Evolutionary conservation across 1,140 invertebrate genomes (phyloP).

Genomic region (Ceratina australensis): DNA sequence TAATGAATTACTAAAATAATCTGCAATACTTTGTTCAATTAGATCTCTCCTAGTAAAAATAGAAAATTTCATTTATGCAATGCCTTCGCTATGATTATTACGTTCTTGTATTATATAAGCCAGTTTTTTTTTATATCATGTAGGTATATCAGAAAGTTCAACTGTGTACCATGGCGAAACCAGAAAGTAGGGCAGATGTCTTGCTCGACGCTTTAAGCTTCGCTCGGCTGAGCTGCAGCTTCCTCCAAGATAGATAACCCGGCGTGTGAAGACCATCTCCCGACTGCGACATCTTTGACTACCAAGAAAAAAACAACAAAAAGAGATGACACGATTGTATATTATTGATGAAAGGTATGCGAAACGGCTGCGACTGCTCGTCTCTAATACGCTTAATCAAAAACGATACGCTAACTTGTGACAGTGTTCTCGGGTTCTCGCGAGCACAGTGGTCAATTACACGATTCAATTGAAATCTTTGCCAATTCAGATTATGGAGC

Average conservation of each 20-base stretch:
- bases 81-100: too few relatives aligned
- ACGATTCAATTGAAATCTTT: slow-evolving; percentile 22
- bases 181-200: slow-evolving; percentile 96
- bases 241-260: slow-evolving; percentile 92
- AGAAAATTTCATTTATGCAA: too few relatives aligned
- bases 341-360: slow-evolving; percentile 15
- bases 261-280: slow-evolving; percentile 90
- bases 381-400: not conserved
- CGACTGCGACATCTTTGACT: slow-evolving; percentile 84
- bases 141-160: slow-evolving; percentile 57
- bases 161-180: slow-evolving; percentile 94
- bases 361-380: not conserved
- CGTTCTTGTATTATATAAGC: too few relatives aligned
- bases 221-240: slow-evolving; percentile 93
- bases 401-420: slow-evolving; percentile 11
- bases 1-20: too few relatives aligned
- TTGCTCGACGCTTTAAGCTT: slow-evolving; percentile 98
- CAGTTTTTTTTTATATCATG: too few relatives aligned
- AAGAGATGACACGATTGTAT: slow-evolving; percentile 18
- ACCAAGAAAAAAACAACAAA: slow-evolving; percentile 18
- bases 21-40: too few relatives aligned
- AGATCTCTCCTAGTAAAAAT: too few relatives aligned
- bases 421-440: not conserved
- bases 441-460: slow-evolving; percentile 10
- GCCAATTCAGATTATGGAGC: slow-evolving; percentile 22